Evolutionary conservation across 1,140 invertebrate species (phyloP).

Genomic region (Whitmania pigra): DNA sequence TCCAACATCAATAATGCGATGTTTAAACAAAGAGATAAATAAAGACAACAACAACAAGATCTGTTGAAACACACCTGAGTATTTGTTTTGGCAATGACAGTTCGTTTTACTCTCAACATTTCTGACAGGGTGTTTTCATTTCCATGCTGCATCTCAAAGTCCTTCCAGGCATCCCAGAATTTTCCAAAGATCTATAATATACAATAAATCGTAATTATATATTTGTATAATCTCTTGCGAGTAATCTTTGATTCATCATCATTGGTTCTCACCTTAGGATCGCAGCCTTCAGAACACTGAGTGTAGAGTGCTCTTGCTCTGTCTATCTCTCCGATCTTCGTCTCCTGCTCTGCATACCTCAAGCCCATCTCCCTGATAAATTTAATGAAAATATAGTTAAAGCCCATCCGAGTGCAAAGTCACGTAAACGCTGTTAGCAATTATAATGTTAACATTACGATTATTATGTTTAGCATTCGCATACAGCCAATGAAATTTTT

Average conservation of each 20-base stretch:
- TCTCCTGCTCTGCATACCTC: slow-evolving; percentile 91
- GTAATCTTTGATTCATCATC: background rate
- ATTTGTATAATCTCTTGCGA: too few relatives aligned
- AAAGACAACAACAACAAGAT: too few relatives aligned
- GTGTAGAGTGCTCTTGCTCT: slow-evolving; percentile 89
- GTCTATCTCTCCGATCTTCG: slow-evolving; percentile 93
- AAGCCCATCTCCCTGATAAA: slow-evolving; percentile 77
- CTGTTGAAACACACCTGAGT: slow-evolving; percentile 35
- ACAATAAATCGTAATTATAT: too few relatives aligned
- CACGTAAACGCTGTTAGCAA: background rate
- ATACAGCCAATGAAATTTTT: too few relatives aligned
- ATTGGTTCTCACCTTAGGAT: slow-evolving; percentile 60
- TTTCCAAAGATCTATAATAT: slow-evolving; percentile 35
- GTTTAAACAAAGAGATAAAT: too few relatives aligned
- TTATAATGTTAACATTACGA: background rate
- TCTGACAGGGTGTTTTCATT: slow-evolving; percentile 99
- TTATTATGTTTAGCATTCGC: background rate
- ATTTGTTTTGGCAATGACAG: slow-evolving; percentile 91
- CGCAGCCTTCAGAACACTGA: slow-evolving; percentile 96
- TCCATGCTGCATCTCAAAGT: slow-evolving; percentile 98
- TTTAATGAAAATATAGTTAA: too few relatives aligned
- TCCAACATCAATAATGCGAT: too few relatives aligned
- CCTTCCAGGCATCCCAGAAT: slow-evolving; percentile 98
- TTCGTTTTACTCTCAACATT: slow-evolving; percentile 94
- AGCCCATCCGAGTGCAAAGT: background rate